Base-by-base conservation (phyloP, 2,797 vertebrate species). In the Antennarius maculatus region DNA sequence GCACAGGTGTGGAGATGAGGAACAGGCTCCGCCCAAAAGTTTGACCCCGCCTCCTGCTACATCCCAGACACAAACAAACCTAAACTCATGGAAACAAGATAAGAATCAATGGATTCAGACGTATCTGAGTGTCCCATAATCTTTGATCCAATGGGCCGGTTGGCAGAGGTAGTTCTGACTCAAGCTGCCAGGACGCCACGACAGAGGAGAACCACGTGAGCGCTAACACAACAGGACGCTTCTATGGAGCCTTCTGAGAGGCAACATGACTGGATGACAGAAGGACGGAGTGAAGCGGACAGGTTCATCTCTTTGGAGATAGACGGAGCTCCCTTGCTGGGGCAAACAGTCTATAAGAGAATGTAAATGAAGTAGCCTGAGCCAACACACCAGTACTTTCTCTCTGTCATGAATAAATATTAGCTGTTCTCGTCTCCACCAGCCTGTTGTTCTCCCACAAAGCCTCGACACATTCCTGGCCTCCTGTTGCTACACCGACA, bases 341-440 rank as follows among this genome's bases (percentile, higher is more conserved):
- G 80, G 73, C 86, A 89, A 90, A 91, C 79, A 93, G 89, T 92
- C 90, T 83, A 91, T 94, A 93, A 93, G 79, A 82, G 78, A 84
- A 93, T 92, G 89, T 89, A 92, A 93, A 95, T 92, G 88, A 95
- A 94, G 91, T 89, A 86, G 86, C 87, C 86, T 92, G 85, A 78
- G 84, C 88, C 93, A 94, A 94, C 91, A 94, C 70, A 76, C 68
- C 78, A 77, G 69, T 76, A 86, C 92, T 92, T 91, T 91, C 90
- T 89, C 89, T 92, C 90, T 79, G 84, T 92, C 72, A 70, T 90
- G 92, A 94, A 92, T 94, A 94, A 94, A 94, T 82, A 90, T 92
- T 93, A 85, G 90, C 80, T 67, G 77, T 86, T 89, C 91, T 88
- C 79, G 77, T 85, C 74, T 61, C 70, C 69, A 2, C 85, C 81